These are phyloP conservation scores for Xiphorhynchus elegans DNA, from an alignment of 2,113 vertebrate species.

Conservation along the genomic window DNA sequence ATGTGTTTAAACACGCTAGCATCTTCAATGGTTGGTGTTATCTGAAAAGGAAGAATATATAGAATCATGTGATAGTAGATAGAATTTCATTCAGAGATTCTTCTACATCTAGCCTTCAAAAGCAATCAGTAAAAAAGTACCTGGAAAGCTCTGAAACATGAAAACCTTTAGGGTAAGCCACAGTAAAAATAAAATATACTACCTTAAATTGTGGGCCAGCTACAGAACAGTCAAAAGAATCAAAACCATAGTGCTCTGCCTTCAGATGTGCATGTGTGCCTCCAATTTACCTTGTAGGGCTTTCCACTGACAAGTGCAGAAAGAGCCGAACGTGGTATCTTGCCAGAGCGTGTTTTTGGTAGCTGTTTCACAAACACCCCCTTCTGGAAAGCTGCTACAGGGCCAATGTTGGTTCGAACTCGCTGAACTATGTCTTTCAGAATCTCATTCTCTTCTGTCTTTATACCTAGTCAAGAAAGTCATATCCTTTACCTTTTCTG, in stretches of 20 bases:
- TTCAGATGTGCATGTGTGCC: not conserved
- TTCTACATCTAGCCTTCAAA: not conserved
- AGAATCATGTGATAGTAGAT: not conserved
- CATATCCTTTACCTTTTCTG: not conserved
- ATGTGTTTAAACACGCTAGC: conserved; percentile 86
- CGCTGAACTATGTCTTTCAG: conserved; percentile 81
- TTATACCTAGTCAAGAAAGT: conserved; percentile 73
- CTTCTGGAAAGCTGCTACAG: conserved; percentile 90
- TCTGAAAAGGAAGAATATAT: conserved; percentile 72
- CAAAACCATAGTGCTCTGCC: not conserved
- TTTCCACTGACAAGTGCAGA: conserved; percentile 88
- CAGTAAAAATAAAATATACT: not conserved
- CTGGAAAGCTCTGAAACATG: not conserved
- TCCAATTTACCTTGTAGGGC: conserved; percentile 82
- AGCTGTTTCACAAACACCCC: conserved; percentile 85
- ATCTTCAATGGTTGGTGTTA: conserved; percentile 93
- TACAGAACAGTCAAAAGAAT: not conserved
- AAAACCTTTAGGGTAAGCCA: not conserved
- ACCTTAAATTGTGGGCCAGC: not conserved
- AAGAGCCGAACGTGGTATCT: conserved; percentile 90
- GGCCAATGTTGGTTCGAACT: conserved; percentile 87
- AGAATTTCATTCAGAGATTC: not conserved
- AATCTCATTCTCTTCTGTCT: conserved; percentile 70
- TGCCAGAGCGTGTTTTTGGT: conserved; percentile 96
- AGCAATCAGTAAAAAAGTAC: not conserved